Base-by-base conservation (phyloP, 2,113 vertebrate species). In the Terrapene triunguis region DNA sequence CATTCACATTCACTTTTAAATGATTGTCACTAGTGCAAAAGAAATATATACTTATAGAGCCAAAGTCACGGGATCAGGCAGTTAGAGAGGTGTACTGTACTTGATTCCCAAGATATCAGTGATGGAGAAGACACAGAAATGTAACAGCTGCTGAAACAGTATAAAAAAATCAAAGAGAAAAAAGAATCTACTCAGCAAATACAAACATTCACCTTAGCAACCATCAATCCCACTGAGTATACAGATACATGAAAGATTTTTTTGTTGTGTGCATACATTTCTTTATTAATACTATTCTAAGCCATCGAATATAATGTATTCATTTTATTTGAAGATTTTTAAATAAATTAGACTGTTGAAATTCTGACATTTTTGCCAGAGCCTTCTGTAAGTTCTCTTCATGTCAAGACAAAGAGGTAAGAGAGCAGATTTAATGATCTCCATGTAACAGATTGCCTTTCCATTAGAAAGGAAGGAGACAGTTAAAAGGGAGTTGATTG, bases 401-500 rank as follows among this genome's bases (percentile, higher is more conserved):
- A 62, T 92, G 91, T 95, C 95, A 96, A 87, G 55, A 85, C 92
- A 87, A 2, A 54, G 4, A 14, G 8, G 6, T 1, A 0, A 90
- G 94, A 89, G 62, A 92, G 84, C 5, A 74, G 25, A 92, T 90
- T 94, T 97, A 97, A 97, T 96, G 88, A 95, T 92, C 80, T 95
- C 51, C 89, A 87, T 53, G 88, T 92, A 95, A 91, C 80, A 82
- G 80, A 21, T 87, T 96, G 96, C 55, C 54, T 94, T 95, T 92
- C 47, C 21, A 81, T 91, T 87, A 95, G 90, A 88, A 88, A 12
- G 92, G 87, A 86, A 93, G 25, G 38, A 92, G 76, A 76, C 72
- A 95, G 90, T 50, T 96, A 65, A 88, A 96, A 94, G 93, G 84
- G 82, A 85, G 29, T 38, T 96, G 94, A 96, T 44, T 86, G 95